Evolutionary conservation across 2,888 invertebrate species (phyloP), one percentile per base, ranked within the genome.

Genomic region (Acanthosoma haemorrhoidale): DNA sequence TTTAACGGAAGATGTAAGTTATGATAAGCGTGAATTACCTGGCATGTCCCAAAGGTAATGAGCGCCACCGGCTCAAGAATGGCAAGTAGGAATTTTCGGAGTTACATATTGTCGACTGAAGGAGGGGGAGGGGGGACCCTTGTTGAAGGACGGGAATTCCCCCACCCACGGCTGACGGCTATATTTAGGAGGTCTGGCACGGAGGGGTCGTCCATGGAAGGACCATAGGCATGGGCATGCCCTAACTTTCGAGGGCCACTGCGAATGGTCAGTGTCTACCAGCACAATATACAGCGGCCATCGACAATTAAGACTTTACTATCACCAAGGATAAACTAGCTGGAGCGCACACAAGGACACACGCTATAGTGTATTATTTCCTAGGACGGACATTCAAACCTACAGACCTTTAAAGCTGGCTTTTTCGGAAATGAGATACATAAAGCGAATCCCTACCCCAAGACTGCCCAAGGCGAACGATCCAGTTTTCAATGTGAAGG

Each of bases 101-200:
- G 67, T 67, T 67, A 67, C 51, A 51, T 67, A 67, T 51, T 51
- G 39, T 13, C 15, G 67, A 67, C 67, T 67, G 67, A 66, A 8
- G 11, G 3, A 16, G 39, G 29, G 41, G 34, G 43, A 32, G 51
- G 43, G 29, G 39, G 67, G 31, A 29, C 15, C 6, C 4, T 11
- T n/a, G 57, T 51, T 51, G 67, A 51, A 43, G 51, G 31, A n/a
- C 15, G 51, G 67, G 31, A 67, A 32, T 25, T 51, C 67, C 67
- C 51, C 18, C 41, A 51, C 43, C 67, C 67, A 57, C 34, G 18
- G 11, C 15, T 60, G 16, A 1, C 6, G 9, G 16, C 67, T 67
- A 51, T 57, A 66, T 66, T 43, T 66, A 66, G 66, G 31, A 41
- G 43, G 43, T 43, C 66, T 41, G 18, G n/a, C 34, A 16, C 21